Conservation (phyloP, 2,113 vertebrate species). For the Lepisosteus oculatus region DNA sequence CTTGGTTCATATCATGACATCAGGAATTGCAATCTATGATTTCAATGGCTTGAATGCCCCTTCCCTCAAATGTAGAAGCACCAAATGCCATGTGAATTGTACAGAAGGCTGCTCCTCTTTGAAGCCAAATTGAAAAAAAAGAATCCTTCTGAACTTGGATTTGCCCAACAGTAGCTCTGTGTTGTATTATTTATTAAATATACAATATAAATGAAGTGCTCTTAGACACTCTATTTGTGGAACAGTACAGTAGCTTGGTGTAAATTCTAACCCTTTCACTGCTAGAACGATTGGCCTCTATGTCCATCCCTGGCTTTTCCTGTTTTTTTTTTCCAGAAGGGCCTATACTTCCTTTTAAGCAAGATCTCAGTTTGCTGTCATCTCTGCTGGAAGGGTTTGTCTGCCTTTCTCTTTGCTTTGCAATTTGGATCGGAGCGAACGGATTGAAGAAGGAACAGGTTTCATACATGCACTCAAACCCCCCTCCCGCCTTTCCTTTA, state of each 20-base stretch:
- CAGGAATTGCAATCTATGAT: no score
- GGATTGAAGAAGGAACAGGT: no score
- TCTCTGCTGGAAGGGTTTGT: no score
- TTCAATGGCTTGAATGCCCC: neutral
- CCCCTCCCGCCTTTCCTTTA: neutral
- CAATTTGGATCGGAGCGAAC: no score
- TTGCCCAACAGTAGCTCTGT: neutral
- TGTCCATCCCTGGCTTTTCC: neutral
- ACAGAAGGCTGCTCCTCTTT: neutral
- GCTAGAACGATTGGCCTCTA: neutral
- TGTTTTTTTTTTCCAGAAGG: neutral
- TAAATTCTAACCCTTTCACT: neutral
- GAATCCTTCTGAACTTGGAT: conserved; percentile 7
- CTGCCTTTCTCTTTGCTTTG: no score
- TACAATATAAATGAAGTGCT: conserved; percentile 12
- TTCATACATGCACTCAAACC: no score
- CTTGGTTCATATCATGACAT: no score
- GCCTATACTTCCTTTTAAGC: no score
- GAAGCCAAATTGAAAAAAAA: conserved; percentile 8
- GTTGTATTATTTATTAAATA: conserved; percentile 12
- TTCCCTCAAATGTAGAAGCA: neutral
- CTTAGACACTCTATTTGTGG: conserved; percentile 1
- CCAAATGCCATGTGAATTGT: neutral
- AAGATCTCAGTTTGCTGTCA: no score
- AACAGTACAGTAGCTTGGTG: neutral